phyloP scores from a whole-genome alignment of 2,797 vertebrate genomes.

The Cyprinodon diabolis region DNA sequence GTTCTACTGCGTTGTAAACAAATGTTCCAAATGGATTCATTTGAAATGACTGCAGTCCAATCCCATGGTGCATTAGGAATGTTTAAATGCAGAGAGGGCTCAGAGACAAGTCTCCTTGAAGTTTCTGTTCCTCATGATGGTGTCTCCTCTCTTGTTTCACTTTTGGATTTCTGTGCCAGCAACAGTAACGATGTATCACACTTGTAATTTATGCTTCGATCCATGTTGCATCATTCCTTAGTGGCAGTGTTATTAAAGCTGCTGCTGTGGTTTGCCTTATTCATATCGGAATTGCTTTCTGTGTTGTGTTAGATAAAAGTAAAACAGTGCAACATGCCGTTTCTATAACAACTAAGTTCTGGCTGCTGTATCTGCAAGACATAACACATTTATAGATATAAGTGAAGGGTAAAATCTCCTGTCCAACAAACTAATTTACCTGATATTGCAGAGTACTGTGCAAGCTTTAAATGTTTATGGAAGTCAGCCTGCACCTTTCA shows the following conservation, averaged over 20 bases:
- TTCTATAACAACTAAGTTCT: background rate
- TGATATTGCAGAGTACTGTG: too few relatives aligned
- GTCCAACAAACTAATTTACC: too few relatives aligned
- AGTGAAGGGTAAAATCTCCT: too few relatives aligned
- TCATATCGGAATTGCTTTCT: slow-evolving; percentile 36
- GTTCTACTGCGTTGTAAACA: slow-evolving; percentile 63
- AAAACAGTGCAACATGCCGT: slow-evolving; percentile 7
- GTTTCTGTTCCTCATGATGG: slow-evolving; percentile 25
- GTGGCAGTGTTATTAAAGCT: slow-evolving; percentile 28
- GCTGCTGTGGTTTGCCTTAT: slow-evolving; percentile 17
- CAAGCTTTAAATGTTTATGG: too few relatives aligned
- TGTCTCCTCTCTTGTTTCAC: slow-evolving; percentile 42
- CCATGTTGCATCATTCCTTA: slow-evolving; percentile 56
- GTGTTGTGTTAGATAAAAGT: slow-evolving; percentile 56
- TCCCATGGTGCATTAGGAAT: slow-evolving; percentile 66
- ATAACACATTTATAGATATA: background rate
- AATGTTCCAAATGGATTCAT: slow-evolving; percentile 66
- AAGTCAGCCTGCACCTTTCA: background rate
- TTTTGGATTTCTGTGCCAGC: slow-evolving; percentile 23
- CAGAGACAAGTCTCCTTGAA: slow-evolving; percentile 29
- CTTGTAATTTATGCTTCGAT: slow-evolving; percentile 42
- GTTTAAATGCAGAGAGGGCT: slow-evolving; percentile 56
- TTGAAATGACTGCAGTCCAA: slow-evolving; percentile 63
- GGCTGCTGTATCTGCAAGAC: background rate
- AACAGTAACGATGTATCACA: slow-evolving; percentile 21